Evolutionary conservation across 2,888 invertebrate genomes (phyloP), one percentile per base, ranked within the genome.

Genomic region (Microctonus hyperodae): DNA sequence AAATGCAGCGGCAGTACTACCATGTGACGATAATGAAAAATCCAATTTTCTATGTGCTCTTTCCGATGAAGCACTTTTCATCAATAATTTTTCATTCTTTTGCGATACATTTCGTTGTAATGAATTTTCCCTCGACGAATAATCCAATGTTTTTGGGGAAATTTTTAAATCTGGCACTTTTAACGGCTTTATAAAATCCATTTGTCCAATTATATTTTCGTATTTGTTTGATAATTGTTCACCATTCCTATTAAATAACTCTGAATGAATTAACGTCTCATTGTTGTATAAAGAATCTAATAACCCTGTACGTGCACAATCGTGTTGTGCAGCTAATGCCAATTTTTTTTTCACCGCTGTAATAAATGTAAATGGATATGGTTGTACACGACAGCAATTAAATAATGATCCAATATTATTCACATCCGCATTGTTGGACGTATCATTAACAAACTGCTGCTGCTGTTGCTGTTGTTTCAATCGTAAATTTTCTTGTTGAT

Each of bases 311-410:
- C 44, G 23, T 56, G 55, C 77, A 74, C 13, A 64, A 57, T 76
- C 76, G 51, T 75, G 68, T 67, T 75, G 73, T 61, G 76, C 76
- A 5, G 74, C 74, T 28, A 80, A 65, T 33, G 76, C 78, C 60
- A 89, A 78, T 74, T 91, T 90, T 69, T 86, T 84, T 72, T 88
- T 87, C 9, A 88, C 87, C 55, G 87, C 89, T 76, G 85, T 87
- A 51, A 89, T 87, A 74, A 90, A 88, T 74, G 88, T 89, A 72
- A 88, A 88, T 16, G 89, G 88, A 83, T 87, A 86, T 6, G 86
- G 84, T 72, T 85, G 81, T 5, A 85, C 79, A 11, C 84, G 73
- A 68, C 79, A 76, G 65, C 73, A 72, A 0, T 73, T 72, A 56
- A 78, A 61, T 33, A 77, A 73, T 51, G 67, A 66, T 13, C 71